Base-by-base conservation (phyloP, 2,113 vertebrate species). In the Eulemur rufifrons region DNA sequence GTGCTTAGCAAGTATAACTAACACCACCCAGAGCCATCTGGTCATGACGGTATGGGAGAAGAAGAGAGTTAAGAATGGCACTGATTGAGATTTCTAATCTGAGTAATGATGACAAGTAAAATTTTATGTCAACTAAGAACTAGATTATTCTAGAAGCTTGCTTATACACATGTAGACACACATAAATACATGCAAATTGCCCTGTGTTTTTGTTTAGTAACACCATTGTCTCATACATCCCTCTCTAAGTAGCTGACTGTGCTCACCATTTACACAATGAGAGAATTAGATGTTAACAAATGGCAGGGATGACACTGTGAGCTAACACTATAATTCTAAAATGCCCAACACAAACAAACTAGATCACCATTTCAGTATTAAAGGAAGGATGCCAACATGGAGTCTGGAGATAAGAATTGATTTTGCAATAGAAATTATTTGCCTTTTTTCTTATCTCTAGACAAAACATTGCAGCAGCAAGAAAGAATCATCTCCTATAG, bases 401-500 rank as follows among this genome's bases (percentile, higher is more conserved):
- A 96, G 91, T 93, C 45, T 95, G 37, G 14, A 97, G 90, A 96
- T 50, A 97, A 97, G 94, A 97, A 98, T 88, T 96, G 97, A 97
- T 98, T 98, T 96, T 97, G 84, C 77, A 90, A 91, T 69, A 97
- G 96, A 95, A 97, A 97, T 97, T 97, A 97, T 95, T 96, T 95
- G 93, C 87, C 29, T 56, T 73, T 73, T 74, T 78, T 89, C 89
- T 95, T 82, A 96, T 82, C 96, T 97, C 71, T 93, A 97, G 96
- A 97, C 87, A 97, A 97, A 96, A 95, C 86, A 87, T 83, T n/a
- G 97, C 84, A 96, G 94, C 50, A 86, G 92, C 0, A 15, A 84
- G 9, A 98, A 96, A 20, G 56, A 64, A 82, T 91, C 34, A 69
- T 87, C 96, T 97, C 89, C 94, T 91, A 96, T 37, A 91, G 61